Conservation (phyloP, 2,888 invertebrate species). For the Limnephilus rhombicus region DNA sequence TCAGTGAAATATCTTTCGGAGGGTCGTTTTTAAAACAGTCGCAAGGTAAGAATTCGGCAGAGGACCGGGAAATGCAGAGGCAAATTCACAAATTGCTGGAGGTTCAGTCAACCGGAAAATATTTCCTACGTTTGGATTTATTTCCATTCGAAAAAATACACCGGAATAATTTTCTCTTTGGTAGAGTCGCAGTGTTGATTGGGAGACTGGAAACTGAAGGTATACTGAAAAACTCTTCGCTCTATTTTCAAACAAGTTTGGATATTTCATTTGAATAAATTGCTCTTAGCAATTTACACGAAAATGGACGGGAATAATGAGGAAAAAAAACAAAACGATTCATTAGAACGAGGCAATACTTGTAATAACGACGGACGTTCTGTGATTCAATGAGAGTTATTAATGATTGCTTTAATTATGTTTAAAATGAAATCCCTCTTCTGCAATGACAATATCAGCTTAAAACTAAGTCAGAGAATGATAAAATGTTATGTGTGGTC, state of each 20-base stretch:
- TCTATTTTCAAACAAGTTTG: constrained; percentile 13
- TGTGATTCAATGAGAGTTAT: not conserved
- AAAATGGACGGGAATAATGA: not conserved
- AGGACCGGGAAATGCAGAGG: constrained; percentile 12
- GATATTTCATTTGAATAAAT: not conserved
- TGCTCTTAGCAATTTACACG: not conserved
- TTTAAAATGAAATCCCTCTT: not conserved
- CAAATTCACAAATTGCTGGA: constrained; percentile 23
- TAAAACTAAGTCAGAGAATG: no score
- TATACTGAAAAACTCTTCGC: not conserved
- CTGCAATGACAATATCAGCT: no score
- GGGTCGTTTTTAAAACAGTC: not conserved
- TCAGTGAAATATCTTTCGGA: not conserved
- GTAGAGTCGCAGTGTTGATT: constrained; percentile 14
- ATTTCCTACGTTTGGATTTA: constrained; percentile 5
- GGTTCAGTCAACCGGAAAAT: constrained; percentile 31
- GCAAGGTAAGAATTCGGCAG: not conserved
- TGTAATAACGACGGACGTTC: not conserved
- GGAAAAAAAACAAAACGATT: not conserved
- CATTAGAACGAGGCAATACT: not conserved
- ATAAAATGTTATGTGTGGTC: no score
- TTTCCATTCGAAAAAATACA: constrained; percentile 41
- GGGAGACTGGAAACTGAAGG: not conserved
- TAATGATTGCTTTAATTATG: not conserved
- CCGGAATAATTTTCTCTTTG: not conserved